Evolutionary conservation across 2,797 vertebrate species (phyloP).

Genomic region (Catharus ustulatus): DNA sequence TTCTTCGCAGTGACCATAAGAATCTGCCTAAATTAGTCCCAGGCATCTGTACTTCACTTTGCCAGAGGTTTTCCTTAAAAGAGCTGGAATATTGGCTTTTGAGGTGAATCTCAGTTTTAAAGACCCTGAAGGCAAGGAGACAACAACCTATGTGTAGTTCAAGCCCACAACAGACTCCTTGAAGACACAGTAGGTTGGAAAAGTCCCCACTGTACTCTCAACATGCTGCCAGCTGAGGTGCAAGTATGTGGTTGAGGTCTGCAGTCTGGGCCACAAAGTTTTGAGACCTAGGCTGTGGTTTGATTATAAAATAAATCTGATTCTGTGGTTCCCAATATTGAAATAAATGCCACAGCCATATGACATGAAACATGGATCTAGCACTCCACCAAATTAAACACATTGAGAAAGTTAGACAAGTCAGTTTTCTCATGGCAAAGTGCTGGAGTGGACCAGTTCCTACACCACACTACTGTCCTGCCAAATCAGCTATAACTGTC

Average conservation of each 20-base stretch:
- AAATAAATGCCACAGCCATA: background rate
- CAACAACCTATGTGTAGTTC: background rate
- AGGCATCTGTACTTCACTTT: background rate
- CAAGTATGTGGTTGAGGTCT: background rate
- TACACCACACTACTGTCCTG: background rate
- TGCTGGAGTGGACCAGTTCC: background rate
- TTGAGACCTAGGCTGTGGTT: rapidly evolving
- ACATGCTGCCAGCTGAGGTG: background rate
- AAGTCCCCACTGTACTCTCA: rapidly evolving
- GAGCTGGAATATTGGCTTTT: background rate
- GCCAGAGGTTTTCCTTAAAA: background rate
- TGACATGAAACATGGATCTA: background rate
- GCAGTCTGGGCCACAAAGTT: background rate
- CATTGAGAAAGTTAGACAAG: background rate
- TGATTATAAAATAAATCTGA: conserved; percentile 12
- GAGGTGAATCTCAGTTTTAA: background rate
- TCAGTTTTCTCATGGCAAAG: background rate
- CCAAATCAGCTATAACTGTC: background rate
- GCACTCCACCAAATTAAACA: background rate
- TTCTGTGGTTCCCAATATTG: background rate
- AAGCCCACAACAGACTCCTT: background rate
- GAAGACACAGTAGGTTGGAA: background rate
- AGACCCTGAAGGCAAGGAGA: background rate
- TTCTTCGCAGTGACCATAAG: background rate
- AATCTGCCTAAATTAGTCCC: background rate